Base-by-base conservation (phyloP, 2,888 invertebrate species). In the Hyles lineata region DNA sequence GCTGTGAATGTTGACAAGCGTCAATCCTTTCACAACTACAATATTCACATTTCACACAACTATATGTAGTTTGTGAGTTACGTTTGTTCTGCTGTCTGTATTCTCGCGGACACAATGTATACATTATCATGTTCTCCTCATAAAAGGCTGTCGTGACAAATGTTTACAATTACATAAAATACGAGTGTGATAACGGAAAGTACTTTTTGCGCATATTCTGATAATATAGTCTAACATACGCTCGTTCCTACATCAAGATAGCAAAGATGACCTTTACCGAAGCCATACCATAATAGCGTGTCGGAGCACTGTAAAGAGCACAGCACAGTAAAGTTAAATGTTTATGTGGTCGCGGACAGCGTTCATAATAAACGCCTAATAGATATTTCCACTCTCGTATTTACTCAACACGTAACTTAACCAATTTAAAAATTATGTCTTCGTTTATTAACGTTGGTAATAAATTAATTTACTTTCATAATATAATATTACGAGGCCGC, bases 401-500 rank as follows among this genome's bases (percentile, higher is more conserved):
- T 67, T 67, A 67, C 23, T 67, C 67, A 67, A 67, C 67, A 67
- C 67, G 67, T 67, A 67, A 67, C 67, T 67, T 77, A 76, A 79
- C 81, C 83, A 88, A 89, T 89, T 90, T 87, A 87, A 85, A 85
- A 86, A 87, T 87, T 84, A 86, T 80, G 83, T 81, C 86, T 82
- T 79, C 86, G 82, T 87, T 89, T 89, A 90, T 89, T 87, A 90
- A 86, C 83, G 86, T 73, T 50, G 79, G 85, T 83, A 85, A 92
- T 93, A 93, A 92, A 93, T 92, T 92, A 92, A 92, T 93, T 89
- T 86, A 89, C 82, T 83, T 88, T 85, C 85, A 86, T 86, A 88
- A 87, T 90, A 88, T 89, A 87, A 87, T 90, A 88, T 88, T 85
- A 86, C 81, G 80, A 83, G 76, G 87, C 84, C 80, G 86, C 88